Evolutionary conservation across 2,797 vertebrate genomes (phyloP).

Genomic region (Salmo trutta): DNA sequence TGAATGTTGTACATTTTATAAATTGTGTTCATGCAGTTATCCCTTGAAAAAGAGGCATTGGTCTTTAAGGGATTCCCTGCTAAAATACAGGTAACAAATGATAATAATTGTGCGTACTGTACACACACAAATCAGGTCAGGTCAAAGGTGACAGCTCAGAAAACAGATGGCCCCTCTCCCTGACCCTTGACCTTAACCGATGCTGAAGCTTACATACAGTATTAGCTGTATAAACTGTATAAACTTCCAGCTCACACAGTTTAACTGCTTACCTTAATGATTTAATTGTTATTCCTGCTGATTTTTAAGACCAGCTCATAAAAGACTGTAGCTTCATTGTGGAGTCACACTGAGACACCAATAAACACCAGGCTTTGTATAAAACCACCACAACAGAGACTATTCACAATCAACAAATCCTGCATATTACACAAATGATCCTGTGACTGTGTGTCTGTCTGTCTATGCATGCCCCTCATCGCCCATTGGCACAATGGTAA

Average conservation of each 20-base stretch:
- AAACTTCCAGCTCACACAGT: background rate
- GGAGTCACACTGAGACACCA: background rate
- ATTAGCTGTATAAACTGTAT: background rate
- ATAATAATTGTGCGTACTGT: background rate
- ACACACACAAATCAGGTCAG: background rate
- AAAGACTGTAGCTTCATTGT: conserved; percentile 6
- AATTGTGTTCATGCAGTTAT: no score
- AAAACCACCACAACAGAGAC: background rate
- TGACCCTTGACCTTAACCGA: background rate
- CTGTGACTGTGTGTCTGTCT: conserved; percentile 1
- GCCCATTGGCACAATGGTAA: background rate
- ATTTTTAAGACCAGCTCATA: background rate
- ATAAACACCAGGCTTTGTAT: background rate
- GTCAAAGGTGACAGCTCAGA: background rate
- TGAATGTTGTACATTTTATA: no score
- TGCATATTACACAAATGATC: background rate
- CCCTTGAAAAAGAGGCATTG: no score
- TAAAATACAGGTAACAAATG: no score
- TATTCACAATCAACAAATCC: conserved; percentile 7
- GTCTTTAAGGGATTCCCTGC: no score
- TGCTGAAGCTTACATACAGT: background rate
- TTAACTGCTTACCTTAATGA: background rate
- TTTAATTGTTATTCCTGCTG: background rate
- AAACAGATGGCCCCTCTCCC: background rate
- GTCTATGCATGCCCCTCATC: background rate